Percentiles rank a stretch among this genome's conserved stretches.
phyloP scores from a whole-genome alignment of 2,797 vertebrate species.

The Tiaroga cobitis region DNA sequence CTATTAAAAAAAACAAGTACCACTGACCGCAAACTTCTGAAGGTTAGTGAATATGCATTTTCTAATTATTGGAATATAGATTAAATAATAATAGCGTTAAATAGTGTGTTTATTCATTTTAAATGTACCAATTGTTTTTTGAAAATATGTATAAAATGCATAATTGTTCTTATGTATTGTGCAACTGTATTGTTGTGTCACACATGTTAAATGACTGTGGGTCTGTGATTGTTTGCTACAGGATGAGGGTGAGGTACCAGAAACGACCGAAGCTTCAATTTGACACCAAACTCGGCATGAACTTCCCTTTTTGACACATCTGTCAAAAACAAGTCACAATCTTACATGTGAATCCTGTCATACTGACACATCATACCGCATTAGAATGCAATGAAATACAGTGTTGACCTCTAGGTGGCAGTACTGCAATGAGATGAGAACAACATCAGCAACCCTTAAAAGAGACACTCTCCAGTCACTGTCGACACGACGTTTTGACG shows the following conservation, averaged over 20 bases:
- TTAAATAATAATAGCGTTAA: neutral
- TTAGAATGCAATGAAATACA: neutral
- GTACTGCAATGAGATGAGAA: conserved; percentile 13
- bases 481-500: neutral
- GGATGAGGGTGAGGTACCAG: conserved; percentile 68
- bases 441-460: neutral
- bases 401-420: conserved; percentile 33
- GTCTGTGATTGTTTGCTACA: conserved; percentile 69
- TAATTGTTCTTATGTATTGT: neutral
- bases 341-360: neutral
- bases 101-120: neutral
- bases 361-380: neutral
- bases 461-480: neutral
- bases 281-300: conserved; percentile 67
- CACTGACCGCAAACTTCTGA: neutral
- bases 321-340: neutral
- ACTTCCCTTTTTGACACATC: conserved; percentile 54
- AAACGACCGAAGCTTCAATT: conserved; percentile 78
- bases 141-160: too few species aligned
- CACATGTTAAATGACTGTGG: neutral
- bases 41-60: neutral
- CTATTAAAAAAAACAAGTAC: neutral
- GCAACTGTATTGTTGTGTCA: too few species aligned
- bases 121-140: neutral
- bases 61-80: neutral